Percentiles rank a stretch among this genome's conserved stretches.
These are phyloP conservation scores for Marcusenius ussheri DNA, from an alignment of 2,113 vertebrate species.

Conservation along the genomic window DNA sequence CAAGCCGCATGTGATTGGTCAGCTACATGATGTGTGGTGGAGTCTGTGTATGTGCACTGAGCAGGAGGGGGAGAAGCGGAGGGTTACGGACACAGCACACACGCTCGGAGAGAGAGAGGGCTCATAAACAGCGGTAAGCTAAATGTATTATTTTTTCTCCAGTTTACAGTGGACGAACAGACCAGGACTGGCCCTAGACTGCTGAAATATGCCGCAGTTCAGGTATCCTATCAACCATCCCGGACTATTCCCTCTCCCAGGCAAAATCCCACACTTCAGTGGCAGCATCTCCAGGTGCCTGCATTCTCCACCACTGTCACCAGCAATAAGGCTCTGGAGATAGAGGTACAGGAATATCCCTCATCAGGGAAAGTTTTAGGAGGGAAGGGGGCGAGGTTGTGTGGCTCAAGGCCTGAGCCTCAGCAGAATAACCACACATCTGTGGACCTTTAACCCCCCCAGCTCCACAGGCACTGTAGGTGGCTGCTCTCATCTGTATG, in stretches of 20 bases:
- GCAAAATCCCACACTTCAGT: not conserved
- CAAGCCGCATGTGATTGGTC: too few relatives aligned
- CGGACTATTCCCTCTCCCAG: not conserved
- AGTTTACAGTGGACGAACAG: too few relatives aligned
- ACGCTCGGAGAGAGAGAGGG: too few relatives aligned
- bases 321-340: not conserved
- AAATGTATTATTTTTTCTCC: too few relatives aligned
- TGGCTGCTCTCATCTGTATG: not conserved
- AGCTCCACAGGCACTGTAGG: not conserved
- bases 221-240: not conserved
- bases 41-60: too few relatives aligned
- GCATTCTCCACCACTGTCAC: not conserved
- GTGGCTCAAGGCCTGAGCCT: not conserved
- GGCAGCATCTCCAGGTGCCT: not conserved
- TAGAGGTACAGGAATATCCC: not conserved
- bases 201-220: not conserved
- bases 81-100: too few relatives aligned
- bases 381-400: not conserved
- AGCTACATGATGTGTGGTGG: too few relatives aligned
- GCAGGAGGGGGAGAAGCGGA: too few relatives aligned
- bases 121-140: too few relatives aligned
- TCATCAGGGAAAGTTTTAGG: not conserved
- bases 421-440: not conserved
- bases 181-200: not conserved
- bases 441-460: not conserved